Percentiles rank a stretch among this genome's conserved stretches.
Evolutionary conservation across 2,888 invertebrate species (phyloP).

Genomic region (Ecliptopera silaceata): DNA sequence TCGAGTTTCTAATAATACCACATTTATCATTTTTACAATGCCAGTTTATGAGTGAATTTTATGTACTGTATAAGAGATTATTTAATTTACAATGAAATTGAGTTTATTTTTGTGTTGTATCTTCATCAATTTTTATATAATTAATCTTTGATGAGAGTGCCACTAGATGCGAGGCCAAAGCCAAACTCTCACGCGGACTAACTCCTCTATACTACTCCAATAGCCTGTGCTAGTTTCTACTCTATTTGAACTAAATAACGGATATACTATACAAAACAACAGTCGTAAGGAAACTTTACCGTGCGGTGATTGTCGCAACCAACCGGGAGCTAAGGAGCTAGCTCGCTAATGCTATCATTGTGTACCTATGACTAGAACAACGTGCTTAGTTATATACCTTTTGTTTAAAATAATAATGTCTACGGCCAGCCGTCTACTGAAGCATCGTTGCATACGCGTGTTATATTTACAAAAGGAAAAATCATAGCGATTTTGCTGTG

Average conservation of each 20-base stretch:
- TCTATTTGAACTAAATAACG: constrained; percentile 50
- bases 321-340: constrained; percentile 68
- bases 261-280: constrained; percentile 51
- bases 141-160: no score
- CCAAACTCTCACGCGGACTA: constrained; percentile 11
- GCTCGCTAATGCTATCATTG: constrained; percentile 69
- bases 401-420: constrained; percentile 15
- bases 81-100: no score
- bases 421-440: constrained; percentile 1
- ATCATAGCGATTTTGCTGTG: background rate
- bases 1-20: no score
- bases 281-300: constrained; percentile 70
- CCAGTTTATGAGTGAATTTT: no score
- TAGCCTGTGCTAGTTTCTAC: constrained; percentile 54
- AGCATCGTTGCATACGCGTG: constrained; percentile 39
- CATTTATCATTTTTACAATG: no score
- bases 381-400: constrained; percentile 58
- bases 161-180: no score
- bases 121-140: no score
- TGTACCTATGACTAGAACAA: constrained; percentile 71
- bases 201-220: constrained; percentile 46
- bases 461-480: background rate
- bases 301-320: constrained; percentile 74
- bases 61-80: no score
- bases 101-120: no score